These are phyloP conservation scores for Characodon lateralis DNA, from an alignment of 2,797 vertebrate species.

Conservation along the genomic window DNA sequence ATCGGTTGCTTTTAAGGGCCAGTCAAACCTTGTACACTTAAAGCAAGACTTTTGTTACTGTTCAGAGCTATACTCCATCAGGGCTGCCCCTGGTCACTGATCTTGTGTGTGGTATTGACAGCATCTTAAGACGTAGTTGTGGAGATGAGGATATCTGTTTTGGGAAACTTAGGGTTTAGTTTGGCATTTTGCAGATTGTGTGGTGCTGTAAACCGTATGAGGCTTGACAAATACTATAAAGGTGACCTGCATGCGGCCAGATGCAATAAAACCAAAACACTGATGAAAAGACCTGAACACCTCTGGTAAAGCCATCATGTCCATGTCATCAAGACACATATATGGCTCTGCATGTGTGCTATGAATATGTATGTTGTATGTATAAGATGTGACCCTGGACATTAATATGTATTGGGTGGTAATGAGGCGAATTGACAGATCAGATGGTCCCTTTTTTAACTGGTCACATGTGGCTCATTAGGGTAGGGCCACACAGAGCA, in stretches of 20 bases:
- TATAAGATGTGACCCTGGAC: constrained; percentile 78
- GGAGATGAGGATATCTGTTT: neutral
- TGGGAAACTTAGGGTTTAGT: too few species aligned
- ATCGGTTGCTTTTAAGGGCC: neutral
- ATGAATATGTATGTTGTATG: constrained; percentile 81
- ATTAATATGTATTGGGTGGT: constrained; percentile 82
- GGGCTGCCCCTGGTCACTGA: neutral
- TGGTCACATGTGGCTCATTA: constrained; percentile 83
- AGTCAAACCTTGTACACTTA: neutral
- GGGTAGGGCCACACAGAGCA: constrained; percentile 62
- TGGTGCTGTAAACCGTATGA: neutral
- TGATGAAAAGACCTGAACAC: constrained; percentile 31
- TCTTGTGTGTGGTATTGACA: neutral
- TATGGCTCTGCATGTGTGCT: constrained; percentile 69
- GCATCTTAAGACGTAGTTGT: neutral
- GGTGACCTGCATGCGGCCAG: constrained; percentile 25
- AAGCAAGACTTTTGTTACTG: neutral
- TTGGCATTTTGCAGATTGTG: too few species aligned
- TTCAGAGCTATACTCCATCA: neutral
- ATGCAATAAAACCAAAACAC: constrained; percentile 45
- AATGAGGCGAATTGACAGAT: constrained; percentile 78
- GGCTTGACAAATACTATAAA: neutral
- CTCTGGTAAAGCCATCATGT: constrained; percentile 55
- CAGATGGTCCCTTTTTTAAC: constrained; percentile 80
- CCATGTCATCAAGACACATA: constrained; percentile 66